A percentile compares a stretch with the other conserved stretches of the same genome.
These are phyloP conservation scores for Plumapathes pennacea DNA, from an alignment of 92 coral and sea anemone species.

Conservation along the genomic window DNA sequence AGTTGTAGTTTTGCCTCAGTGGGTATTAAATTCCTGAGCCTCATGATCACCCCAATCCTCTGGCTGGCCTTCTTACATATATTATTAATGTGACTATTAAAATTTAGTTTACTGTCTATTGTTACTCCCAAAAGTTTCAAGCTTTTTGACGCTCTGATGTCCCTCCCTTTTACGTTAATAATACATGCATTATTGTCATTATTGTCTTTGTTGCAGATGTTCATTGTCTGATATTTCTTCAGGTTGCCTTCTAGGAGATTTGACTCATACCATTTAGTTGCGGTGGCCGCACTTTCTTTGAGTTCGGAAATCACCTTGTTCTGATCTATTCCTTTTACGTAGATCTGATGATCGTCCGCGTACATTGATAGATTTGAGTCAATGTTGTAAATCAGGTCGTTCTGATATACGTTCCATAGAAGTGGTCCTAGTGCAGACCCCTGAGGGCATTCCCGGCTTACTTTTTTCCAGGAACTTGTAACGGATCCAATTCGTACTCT, in stretches of 20 bases:
- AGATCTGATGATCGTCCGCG: conserved; percentile 28
- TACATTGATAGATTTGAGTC: conserved; percentile 14
- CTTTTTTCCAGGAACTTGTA: conserved; percentile 4
- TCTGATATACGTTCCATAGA: conserved; percentile 14
- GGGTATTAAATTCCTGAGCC: conserved; percentile 27
- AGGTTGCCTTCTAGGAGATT: conserved; percentile 38
- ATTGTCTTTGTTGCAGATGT: conserved; percentile 14
- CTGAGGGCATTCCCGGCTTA: conserved; percentile 31
- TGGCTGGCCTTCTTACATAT: conserved; percentile 18
- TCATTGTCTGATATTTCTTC: conserved; percentile 42
- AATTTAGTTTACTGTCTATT: conserved; percentile 24
- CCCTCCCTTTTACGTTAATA: background rate
- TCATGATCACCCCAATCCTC: conserved; percentile 23
- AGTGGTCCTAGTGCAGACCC: conserved; percentile 34
- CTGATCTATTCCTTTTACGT: conserved; percentile 9
- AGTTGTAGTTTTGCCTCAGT: conserved; percentile 11
- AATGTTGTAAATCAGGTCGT: conserved; percentile 5
- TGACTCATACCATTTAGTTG: conserved; percentile 39
- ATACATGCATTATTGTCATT: conserved; percentile 1
- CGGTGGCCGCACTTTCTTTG: conserved; percentile 24
- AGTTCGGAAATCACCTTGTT: conserved; percentile 16
- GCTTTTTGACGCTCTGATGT: background rate
- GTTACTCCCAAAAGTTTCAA: conserved; percentile 14
- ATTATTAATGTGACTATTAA: background rate
- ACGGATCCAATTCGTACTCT: conserved; percentile 9